Evolutionary conservation across 2,113 vertebrate genomes (phyloP), one percentile per base, ranked within the genome.

Genomic region (Xyliphius kryptos): DNA sequence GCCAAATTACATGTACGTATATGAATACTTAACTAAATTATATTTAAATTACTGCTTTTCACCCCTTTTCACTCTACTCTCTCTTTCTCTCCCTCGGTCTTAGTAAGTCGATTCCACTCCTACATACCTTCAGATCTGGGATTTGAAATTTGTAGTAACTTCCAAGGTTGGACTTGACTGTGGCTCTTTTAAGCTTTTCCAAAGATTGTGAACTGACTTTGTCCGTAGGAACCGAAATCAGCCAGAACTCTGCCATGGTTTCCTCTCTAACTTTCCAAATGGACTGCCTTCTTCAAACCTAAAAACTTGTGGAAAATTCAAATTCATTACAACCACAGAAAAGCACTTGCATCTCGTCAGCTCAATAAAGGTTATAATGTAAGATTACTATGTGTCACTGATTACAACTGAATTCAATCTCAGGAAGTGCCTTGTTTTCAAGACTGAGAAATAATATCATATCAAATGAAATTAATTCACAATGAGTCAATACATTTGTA

Each of bases 161-260:
- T 50, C 89, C 91, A 64, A 89, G 76, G 69, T 87, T 88, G 61
- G 88, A 86, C 84, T 93, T 97, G 72, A 85, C 80, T 0, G 91
- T 87, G 15, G 84, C 89, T 0, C 56, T 86, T 53, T 91, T 91
- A 74, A 97, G 90, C 67, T 91, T 90, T 63, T 96, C 92, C 75
- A 93, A 77, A 1, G 88, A 90, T 72, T 88, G 83, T 44, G 87
- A 69, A 62, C 90, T 97, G 60, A 86, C 86, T 79, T 93, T 91
- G 78, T 97, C 95, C 56, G 92, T 86, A 0, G 95, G 95, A 54
- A 92, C 89, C 10, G 94, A 93, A 80, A 98, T 92, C 61, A 98
- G 74, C 93, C 91, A 97, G 72, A 97, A 89, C 74, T 97, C 95
- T 0, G 87, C 85, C 92, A 94, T 95, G 63, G 74, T 54, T n/a